Percentiles rank a stretch among this genome's conserved stretches.
Conservation (phyloP, 2,888 invertebrate species). For the Sthenelais limicola region DNA sequence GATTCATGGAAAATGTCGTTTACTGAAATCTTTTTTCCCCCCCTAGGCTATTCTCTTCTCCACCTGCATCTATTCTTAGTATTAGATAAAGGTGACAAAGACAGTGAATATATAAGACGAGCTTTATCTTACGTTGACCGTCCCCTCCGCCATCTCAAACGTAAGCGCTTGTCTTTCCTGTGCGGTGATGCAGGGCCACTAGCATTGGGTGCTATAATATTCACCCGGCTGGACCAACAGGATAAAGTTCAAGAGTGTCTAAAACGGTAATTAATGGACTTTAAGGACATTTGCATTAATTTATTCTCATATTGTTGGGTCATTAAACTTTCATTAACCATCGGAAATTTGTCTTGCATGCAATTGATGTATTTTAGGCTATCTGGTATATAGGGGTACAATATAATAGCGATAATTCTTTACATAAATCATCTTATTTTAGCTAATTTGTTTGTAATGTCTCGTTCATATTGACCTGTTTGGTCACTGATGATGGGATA, state of each 20-base stretch:
- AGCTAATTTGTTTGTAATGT: too few relatives aligned
- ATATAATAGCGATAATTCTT: too few relatives aligned
- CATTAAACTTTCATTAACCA: background rate
- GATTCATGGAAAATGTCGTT: too few relatives aligned
- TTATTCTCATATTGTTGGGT: background rate
- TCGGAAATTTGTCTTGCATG: too few relatives aligned
- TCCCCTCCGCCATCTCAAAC: conserved; percentile 72
- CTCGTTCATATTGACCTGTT: too few relatives aligned
- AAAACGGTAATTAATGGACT: conserved; percentile 45
- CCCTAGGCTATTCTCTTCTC: conserved; percentile 79
- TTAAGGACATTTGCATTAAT: background rate
- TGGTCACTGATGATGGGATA: too few relatives aligned
- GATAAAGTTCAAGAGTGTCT: conserved; percentile 69
- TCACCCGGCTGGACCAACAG: conserved; percentile 76
- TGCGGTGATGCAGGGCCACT: conserved; percentile 81
- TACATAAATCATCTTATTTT: too few relatives aligned
- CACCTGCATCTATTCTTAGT: conserved; percentile 75
- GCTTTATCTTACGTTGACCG: conserved; percentile 53
- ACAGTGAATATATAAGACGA: conserved; percentile 39
- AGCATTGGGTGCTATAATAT: conserved; percentile 77
- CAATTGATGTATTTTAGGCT: too few relatives aligned
- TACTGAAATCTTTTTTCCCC: too few relatives aligned
- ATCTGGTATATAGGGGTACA: too few relatives aligned
- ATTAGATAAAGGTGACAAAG: conserved; percentile 23
- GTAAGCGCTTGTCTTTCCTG: conserved; percentile 78